Conservation (phyloP, 2,113 vertebrate genomes). For the Aldabrachelys gigantea region DNA sequence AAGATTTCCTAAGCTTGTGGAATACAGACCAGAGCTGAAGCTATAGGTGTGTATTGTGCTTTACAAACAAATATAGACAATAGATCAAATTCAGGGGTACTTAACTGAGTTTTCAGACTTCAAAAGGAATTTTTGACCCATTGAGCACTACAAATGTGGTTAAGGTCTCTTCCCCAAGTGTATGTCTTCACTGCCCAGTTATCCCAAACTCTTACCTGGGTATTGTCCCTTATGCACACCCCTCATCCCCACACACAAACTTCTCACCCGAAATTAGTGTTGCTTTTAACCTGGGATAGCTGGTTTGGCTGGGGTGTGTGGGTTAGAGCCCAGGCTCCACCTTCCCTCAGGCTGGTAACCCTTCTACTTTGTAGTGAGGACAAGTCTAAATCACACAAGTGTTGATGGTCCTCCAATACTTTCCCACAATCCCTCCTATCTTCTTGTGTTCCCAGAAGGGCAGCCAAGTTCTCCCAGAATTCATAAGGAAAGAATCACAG, state of each 20-base stretch:
- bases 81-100: background rate
- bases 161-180: background rate
- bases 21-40: background rate
- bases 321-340: background rate
- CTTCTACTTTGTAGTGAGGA: background rate
- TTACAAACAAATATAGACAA: background rate
- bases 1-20: background rate
- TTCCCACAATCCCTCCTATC: background rate
- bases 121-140: background rate
- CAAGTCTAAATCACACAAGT: background rate
- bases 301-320: no score
- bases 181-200: background rate
- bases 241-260: background rate
- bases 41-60: rapidly evolving
- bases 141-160: background rate
- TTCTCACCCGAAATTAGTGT: background rate
- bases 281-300: background rate
- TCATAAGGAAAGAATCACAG: background rate
- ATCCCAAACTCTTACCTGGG: background rate
- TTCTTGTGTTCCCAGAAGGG: background rate
- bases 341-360: background rate
- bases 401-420: no score
- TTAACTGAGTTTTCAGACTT: background rate
- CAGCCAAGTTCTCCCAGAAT: background rate
- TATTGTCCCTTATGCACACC: background rate